These are phyloP conservation scores for Alloplasta piceator DNA, from an alignment of 2,888 invertebrate species.

Conservation along the genomic window DNA sequence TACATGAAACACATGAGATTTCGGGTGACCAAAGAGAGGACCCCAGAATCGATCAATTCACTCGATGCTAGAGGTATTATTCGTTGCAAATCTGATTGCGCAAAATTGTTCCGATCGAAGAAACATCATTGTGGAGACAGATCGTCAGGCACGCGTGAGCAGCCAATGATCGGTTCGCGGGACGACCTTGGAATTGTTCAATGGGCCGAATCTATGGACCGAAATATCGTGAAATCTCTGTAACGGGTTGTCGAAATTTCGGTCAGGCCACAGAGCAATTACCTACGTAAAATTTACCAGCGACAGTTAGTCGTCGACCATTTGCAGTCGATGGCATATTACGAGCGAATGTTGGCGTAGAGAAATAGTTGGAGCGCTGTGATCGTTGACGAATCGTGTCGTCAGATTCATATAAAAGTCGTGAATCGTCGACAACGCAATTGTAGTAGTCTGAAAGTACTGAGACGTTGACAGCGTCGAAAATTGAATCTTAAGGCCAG, in stretches of 20 bases:
- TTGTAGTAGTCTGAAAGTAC: constrained; percentile 70
- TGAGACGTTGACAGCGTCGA: not conserved
- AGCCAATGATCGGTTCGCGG: constrained; percentile 29
- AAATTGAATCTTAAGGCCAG: not conserved
- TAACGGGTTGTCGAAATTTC: constrained; percentile 66
- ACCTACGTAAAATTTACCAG: constrained; percentile 31
- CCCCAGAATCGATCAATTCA: too few species aligned
- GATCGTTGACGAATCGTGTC: constrained; percentile 60
- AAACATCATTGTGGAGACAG: constrained; percentile 39
- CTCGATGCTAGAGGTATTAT: too few species aligned
- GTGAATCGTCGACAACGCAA: constrained; percentile 64
- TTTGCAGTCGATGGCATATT: constrained; percentile 64
- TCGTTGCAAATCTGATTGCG: constrained; percentile 1
- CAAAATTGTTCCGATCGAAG: constrained; percentile 35
- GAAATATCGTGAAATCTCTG: constrained; percentile 71
- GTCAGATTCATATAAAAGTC: constrained; percentile 76
- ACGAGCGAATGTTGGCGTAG: constrained; percentile 65
- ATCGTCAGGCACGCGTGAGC: constrained; percentile 41
- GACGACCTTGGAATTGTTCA: constrained; percentile 65
- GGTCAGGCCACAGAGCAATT: constrained; percentile 34
- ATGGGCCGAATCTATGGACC: constrained; percentile 50
- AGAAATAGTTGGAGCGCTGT: constrained; percentile 52
- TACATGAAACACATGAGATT: too few species aligned
- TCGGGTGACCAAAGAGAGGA: too few species aligned
- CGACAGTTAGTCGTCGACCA: constrained; percentile 66